Evolutionary conservation across 2,113 vertebrate species (phyloP).

Genomic region (Thinocorus orbignyianus): DNA sequence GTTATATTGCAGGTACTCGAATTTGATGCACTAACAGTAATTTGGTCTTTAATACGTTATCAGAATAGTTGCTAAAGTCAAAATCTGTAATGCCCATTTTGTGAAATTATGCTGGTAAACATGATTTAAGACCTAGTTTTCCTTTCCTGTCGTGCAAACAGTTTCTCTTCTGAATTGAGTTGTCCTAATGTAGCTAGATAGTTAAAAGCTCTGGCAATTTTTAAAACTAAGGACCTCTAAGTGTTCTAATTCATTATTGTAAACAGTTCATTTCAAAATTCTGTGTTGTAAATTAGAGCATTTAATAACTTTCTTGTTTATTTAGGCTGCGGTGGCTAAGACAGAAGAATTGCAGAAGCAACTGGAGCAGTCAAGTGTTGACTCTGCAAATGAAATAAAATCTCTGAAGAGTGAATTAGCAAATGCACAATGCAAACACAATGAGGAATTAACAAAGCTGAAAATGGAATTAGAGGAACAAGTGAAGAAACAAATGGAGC

Average conservation of each 20-base stretch:
- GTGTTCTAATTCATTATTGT: background rate
- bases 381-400: constrained; percentile 76
- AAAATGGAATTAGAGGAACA: constrained; percentile 80
- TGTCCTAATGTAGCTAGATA: background rate
- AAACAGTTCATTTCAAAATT: background rate
- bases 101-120: background rate
- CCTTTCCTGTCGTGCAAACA: background rate
- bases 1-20: background rate
- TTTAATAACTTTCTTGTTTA: constrained; percentile 42
- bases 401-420: constrained; percentile 76
- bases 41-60: background rate
- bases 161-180: background rate
- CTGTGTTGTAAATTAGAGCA: background rate
- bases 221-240: background rate
- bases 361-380: constrained; percentile 70
- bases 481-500: constrained; percentile 66
- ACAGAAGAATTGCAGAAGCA: constrained; percentile 75
- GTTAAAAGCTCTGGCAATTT: background rate
- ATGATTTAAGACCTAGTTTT: background rate
- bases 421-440: constrained; percentile 72
- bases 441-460: constrained; percentile 77
- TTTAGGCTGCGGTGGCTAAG: constrained; percentile 78
- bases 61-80: background rate
- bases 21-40: background rate
- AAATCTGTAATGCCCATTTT: background rate